A percentile compares a stretch with the other conserved stretches of the same genome.
phyloP scores from a whole-genome alignment of 2,888 invertebrate species.

The Limnephilus lunatus region DNA sequence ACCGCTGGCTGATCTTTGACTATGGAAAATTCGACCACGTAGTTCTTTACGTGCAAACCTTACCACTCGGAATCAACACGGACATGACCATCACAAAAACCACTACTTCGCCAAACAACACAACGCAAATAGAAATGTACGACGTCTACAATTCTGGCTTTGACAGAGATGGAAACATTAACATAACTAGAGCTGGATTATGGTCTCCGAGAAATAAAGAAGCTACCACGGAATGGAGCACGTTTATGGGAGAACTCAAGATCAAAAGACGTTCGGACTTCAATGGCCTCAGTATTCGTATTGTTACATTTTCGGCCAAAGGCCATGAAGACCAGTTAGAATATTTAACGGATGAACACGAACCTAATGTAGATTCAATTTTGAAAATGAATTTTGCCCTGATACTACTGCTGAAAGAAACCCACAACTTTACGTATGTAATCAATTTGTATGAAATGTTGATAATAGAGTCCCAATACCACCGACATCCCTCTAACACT shows the following conservation, averaged over 20 bases:
- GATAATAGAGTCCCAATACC: neutral
- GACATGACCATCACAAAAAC: conserved; percentile 60
- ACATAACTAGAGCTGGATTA: conserved; percentile 68
- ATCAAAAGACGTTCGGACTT: conserved; percentile 56
- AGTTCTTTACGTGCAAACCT: conserved; percentile 48
- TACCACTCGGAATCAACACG: conserved; percentile 51
- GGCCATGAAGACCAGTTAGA: conserved; percentile 26
- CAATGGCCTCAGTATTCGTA: conserved; percentile 54
- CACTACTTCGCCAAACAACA: conserved; percentile 21
- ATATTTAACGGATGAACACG: conserved; percentile 58
- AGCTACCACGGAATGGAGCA: conserved; percentile 24
- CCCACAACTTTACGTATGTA: conserved; percentile 65
- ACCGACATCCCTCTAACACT: neutral
- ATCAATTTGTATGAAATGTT: neutral
- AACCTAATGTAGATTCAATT: conserved; percentile 58
- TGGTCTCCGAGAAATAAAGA: conserved; percentile 49
- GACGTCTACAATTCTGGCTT: conserved; percentile 71
- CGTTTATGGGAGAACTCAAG: conserved; percentile 52
- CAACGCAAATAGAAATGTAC: conserved; percentile 63
- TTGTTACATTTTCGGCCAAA: conserved; percentile 57
- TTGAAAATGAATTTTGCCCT: conserved; percentile 63
- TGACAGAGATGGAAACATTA: conserved; percentile 69
- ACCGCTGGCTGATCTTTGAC: conserved; percentile 64
- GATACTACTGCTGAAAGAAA: conserved; percentile 53
- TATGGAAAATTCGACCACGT: conserved; percentile 40